Evolutionary conservation across 2,797 vertebrate genomes (phyloP), one percentile per base, ranked within the genome.

Genomic region (Gila robusta): DNA sequence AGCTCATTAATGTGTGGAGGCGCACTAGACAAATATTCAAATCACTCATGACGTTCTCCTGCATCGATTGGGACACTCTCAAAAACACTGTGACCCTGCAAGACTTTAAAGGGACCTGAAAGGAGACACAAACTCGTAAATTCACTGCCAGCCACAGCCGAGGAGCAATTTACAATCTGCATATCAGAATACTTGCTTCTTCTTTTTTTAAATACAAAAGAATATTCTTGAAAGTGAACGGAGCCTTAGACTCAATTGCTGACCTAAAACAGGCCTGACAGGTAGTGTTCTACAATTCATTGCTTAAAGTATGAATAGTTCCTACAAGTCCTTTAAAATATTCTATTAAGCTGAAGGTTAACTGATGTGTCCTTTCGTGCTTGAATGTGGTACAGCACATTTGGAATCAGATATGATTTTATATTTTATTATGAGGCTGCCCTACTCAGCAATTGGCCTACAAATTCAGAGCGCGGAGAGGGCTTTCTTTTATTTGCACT

Each of bases 1-100:
- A 85, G 84, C 87, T 90, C 87, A 87, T 90, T 89, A 90, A 86
- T 88, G 86, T 88, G 78, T 84, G 77, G 62, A 82, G 32, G 82
- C 56, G 77, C 77, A 59, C 76, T 80, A 86, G 86, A 54, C 86
- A 86, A 89, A 88, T 87, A 89, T 83, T 82, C 62, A 73, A 76
- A 72, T 79, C 80, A 85, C 41, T 56, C 59, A 32, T 69, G 81
- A 28, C 44, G 17, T 49, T 86, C 74, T 49, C 37, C 71, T 70
- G 39, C 59, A 90, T 86, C 54, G 82, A 90, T 84, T 82, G 56
- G 64, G 67, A 6, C 19, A 35, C 66, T 49, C 54, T 78, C 67
- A 64, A 90, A 87, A 77, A 87, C 52, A 62, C 47, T 59, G 79
- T 59, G 54, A 87, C 76, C 59, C 67, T 76, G 69, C 39, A 28